Percentiles rank a stretch among this genome's conserved stretches.
Conservation (phyloP, 2,113 vertebrate species). For the Hirundichthys speculiger region DNA sequence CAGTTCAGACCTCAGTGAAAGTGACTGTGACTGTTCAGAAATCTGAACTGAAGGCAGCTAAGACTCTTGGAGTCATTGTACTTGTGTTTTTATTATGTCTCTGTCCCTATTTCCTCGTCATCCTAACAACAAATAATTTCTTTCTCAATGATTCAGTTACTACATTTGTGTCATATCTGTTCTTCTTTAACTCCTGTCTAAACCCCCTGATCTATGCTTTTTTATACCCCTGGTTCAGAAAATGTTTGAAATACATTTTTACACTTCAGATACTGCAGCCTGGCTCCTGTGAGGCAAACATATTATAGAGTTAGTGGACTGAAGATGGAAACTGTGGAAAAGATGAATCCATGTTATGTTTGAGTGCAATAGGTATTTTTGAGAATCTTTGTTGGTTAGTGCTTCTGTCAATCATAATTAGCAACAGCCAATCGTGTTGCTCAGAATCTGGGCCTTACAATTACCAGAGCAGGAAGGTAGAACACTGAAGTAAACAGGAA, state of each 20-base stretch:
- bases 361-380: too few relatives aligned
- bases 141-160: neutral
- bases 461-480: too few relatives aligned
- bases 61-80: neutral
- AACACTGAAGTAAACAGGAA: too few relatives aligned
- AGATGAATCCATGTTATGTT: too few relatives aligned
- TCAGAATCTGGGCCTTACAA: too few relatives aligned
- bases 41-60: neutral
- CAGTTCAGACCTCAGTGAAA: neutral
- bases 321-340: fast-evolving
- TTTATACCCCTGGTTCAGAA: conserved; percentile 50
- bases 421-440: too few relatives aligned
- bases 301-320: neutral
- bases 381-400: too few relatives aligned
- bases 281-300: conserved; percentile 11
- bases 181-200: conserved; percentile 31
- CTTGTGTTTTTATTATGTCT: neutral
- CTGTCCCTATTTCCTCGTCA: neutral
- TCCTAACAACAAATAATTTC: neutral
- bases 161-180: neutral
- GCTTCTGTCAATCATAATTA: too few relatives aligned
- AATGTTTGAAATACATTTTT: conserved; percentile 22
- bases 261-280: conserved; percentile 34
- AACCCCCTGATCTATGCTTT: conserved; percentile 40
- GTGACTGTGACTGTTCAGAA: neutral